Base-by-base conservation (phyloP, 2,888 invertebrate genomes). In the Agriopis marginaria region DNA sequence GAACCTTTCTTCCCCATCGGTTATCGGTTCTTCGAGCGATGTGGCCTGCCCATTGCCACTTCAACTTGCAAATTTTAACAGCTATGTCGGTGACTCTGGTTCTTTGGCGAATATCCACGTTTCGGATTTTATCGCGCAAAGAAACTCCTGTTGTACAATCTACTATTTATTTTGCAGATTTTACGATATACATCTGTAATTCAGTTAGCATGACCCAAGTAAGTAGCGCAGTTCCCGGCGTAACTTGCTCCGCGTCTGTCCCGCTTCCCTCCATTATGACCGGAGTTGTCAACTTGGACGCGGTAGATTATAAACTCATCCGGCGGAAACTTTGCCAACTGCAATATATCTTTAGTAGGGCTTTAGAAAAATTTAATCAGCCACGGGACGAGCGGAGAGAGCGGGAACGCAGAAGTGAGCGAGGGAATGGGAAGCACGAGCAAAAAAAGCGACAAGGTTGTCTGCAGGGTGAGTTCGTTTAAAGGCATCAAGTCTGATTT, bases 301-400 rank as follows among this genome's bases (percentile, higher is more conserved):
- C 55, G 54, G 62, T 49, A 63, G 53, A 63, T 64, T 68, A 71
- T 65, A 68, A 62, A 64, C 61, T 64, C 56, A 40, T 39, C 53
- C 32, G 39, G n/a, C n/a, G 17, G 63, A 59, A 71, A 71, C 61
- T 71, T 71, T 40, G 14, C 67, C n/a, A 71, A 71, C 71, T 68
- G 71, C 65, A 65, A 65, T 71, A 65, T 65, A 71, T 71, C 71
- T 71, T 64, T 40, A 56, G 47, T 65, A 62, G 32, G 62, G 64
- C 62, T 65, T 65, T 56, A 49, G 61, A 64, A 71, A 66, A 66
- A 71, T 53, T 39, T 62, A 67, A 71, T 71, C 61, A 67, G 54
- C 47, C 42, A 44, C 12, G 50, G 51, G 54, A 44, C 56, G 54
- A 56, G 42, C 42, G 11, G 45, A 54, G 58, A 3, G 59, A 59